phyloP scores from a whole-genome alignment of 2,888 invertebrate species.

The Ormyrus labotus region DNA sequence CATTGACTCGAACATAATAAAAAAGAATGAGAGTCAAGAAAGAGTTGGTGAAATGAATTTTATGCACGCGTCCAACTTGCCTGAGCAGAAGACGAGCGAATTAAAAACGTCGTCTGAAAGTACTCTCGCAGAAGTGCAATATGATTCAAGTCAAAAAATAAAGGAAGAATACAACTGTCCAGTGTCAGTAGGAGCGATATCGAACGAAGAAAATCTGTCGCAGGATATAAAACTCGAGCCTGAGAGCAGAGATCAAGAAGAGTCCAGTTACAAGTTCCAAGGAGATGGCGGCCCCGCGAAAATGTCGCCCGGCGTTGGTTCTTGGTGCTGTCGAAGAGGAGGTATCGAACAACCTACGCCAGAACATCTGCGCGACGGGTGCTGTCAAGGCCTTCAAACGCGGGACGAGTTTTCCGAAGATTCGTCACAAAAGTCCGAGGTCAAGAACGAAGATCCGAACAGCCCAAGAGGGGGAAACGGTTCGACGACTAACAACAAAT shows the following conservation, averaged over 20 bases:
- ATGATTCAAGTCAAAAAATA: constrained; percentile 58
- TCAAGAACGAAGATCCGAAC: constrained; percentile 67
- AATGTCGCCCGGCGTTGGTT: constrained; percentile 81
- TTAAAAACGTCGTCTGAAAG: constrained; percentile 21
- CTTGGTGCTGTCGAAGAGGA: constrained; percentile 85
- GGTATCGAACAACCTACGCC: constrained; percentile 84
- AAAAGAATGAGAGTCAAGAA: constrained; percentile 56
- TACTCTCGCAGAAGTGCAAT: constrained; percentile 54
- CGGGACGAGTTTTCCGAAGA: constrained; percentile 82
- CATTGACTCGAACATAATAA: constrained; percentile 55
- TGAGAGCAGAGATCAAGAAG: constrained; percentile 59
- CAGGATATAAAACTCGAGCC: constrained; percentile 67
- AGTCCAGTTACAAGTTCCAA: constrained; percentile 75
- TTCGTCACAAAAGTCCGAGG: constrained; percentile 69
- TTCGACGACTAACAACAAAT: constrained; percentile 75
- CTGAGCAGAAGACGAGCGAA: constrained; percentile 27
- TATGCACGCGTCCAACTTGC: constrained; percentile 38
- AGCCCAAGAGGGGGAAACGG: constrained; percentile 69
- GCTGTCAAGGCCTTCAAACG: constrained; percentile 84
- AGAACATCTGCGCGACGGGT: constrained; percentile 85
- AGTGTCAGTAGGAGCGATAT: constrained; percentile 54
- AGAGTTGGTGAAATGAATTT: constrained; percentile 59
- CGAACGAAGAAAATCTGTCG: constrained; percentile 42
- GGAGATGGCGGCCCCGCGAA: constrained; percentile 84
- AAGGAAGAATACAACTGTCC: constrained; percentile 63